A percentile compares a stretch with the other conserved stretches of the same genome.
Evolutionary conservation across 1,140 invertebrate genomes (phyloP).

Genomic region (Macrocentrus cingulum): DNA sequence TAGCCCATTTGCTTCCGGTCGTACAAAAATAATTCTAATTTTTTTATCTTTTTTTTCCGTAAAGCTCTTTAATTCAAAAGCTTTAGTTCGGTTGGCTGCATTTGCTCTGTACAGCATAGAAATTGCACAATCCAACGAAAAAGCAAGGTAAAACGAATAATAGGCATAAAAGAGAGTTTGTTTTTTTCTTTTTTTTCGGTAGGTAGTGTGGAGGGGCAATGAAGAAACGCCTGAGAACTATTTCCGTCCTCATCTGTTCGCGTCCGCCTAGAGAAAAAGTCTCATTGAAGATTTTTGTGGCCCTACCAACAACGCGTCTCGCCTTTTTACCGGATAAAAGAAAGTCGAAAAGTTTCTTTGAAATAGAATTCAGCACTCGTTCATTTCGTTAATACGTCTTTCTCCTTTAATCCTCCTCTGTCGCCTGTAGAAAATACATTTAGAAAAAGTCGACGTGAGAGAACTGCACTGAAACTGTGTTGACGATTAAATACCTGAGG

Average conservation of each 20-base stretch:
- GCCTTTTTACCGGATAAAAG: background rate
- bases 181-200: too few species aligned
- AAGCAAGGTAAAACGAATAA: background rate
- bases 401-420: background rate
- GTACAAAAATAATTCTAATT: too few species aligned
- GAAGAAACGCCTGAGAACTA: conserved; percentile 15
- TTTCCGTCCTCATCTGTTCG: conserved; percentile 8
- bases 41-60: background rate
- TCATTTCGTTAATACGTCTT: background rate
- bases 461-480: too few species aligned
- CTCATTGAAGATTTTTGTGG: background rate
- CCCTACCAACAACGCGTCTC: conserved; percentile 1
- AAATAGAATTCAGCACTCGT: background rate
- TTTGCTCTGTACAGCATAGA: background rate
- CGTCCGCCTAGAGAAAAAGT: background rate
- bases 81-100: background rate
- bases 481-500: conserved; percentile 61
- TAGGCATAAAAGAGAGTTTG: conserved; percentile 11
- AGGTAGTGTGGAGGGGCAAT: too few species aligned
- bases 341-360: background rate
- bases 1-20: too few species aligned
- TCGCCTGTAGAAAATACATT: too few species aligned
- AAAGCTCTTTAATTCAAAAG: background rate
- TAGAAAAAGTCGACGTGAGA: too few species aligned
- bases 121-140: background rate